These are phyloP conservation scores for Sarcoramphus papa DNA, from an alignment of 2,797 vertebrate genomes.

Conservation along the genomic window DNA sequence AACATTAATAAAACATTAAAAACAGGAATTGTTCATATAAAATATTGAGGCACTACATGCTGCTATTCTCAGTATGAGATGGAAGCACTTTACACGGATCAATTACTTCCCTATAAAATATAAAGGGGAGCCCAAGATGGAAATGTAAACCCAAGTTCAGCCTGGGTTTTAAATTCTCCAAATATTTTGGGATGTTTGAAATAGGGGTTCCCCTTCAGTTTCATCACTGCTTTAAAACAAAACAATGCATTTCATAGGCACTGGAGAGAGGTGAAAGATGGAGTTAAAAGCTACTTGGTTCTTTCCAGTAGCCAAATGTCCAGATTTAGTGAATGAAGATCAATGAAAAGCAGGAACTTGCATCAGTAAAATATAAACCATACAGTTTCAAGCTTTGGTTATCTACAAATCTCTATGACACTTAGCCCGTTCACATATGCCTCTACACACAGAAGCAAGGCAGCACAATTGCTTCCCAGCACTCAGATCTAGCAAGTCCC, in stretches of 20 bases:
- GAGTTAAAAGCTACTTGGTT: neutral
- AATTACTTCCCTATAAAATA: constrained; percentile 24
- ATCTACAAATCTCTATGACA: neutral
- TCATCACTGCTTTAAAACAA: neutral
- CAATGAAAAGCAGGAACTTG: constrained; percentile 2
- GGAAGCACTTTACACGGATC: neutral
- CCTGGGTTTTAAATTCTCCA: neutral
- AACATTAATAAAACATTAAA: constrained; percentile 54
- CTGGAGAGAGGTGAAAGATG: neutral
- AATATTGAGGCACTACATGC: constrained; percentile 31
- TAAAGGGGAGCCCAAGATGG: neutral
- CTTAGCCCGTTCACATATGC: neutral
- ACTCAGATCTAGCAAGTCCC: neutral
- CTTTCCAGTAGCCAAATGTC: neutral
- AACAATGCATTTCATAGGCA: neutral
- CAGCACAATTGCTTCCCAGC: neutral
- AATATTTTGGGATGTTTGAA: neutral
- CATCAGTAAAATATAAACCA: constrained; percentile 6
- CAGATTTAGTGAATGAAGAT: constrained; percentile 34
- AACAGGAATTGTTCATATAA: constrained; percentile 33
- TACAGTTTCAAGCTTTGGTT: neutral
- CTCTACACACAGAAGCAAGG: neutral
- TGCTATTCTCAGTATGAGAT: constrained; percentile 23
- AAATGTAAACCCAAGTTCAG: neutral
- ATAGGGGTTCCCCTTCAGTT: neutral